Base-by-base conservation (phyloP, 53 echinoderm and acorn worm genomes). In the Crossaster papposus region DNA sequence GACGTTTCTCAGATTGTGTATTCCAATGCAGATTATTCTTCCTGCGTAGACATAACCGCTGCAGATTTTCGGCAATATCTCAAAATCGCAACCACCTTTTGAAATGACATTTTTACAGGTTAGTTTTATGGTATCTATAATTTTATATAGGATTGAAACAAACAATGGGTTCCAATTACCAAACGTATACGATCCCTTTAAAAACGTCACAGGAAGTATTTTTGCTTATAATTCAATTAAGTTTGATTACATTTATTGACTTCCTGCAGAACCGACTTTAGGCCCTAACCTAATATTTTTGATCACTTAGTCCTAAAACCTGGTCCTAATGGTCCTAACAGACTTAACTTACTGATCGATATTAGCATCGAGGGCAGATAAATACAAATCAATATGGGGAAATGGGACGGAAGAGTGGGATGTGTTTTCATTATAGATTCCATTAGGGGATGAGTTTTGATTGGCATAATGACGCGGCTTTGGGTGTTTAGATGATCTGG, bases 141-240 rank as follows among this genome's bases (percentile, higher is more conserved):
- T n/a, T n/a, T n/a, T n/a, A n/a, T n/a, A n/a, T n/a, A n/a, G n/a
- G n/a, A n/a, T n/a, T n/a, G n/a, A n/a, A n/a, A n/a, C n/a, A n/a
- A n/a, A n/a, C n/a, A n/a, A n/a, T n/a, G n/a, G n/a, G n/a, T n/a
- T n/a, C n/a, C n/a, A n/a, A n/a, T n/a, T n/a, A n/a, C n/a, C n/a
- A n/a, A n/a, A n/a, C n/a, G n/a, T n/a, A n/a, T n/a, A n/a, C n/a
- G n/a, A n/a, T n/a, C n/a, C n/a, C n/a, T n/a, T n/a, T n/a, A n/a
- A n/a, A n/a, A n/a, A n/a, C n/a, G n/a, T 23, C 11, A 68, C 11
- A 0, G 28, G 24, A 28, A n/a, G 28, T 55, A 31, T 30, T 58
- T 80, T 54, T 80, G 23, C n/a, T n/a, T 58, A 8, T 15, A 62
- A 80, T 80, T 52, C 33, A 36, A 54, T 80, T 80, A 80, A 80